Evolutionary conservation across 2,888 invertebrate species (phyloP).

Genomic region (Pogonocherus hispidulus): DNA sequence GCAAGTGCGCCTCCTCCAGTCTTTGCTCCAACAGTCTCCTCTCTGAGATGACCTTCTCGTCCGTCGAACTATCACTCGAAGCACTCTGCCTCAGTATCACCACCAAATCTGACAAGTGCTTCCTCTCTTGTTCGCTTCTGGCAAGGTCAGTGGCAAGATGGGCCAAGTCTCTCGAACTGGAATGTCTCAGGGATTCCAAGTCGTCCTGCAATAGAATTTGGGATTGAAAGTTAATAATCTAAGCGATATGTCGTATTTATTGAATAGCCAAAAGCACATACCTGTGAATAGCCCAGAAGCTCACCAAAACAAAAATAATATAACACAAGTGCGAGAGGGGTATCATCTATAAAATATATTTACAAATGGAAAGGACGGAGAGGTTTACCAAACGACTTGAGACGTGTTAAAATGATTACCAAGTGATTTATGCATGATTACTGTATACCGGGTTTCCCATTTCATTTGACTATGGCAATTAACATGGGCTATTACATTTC

Average conservation of each 20-base stretch:
- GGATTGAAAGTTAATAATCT: slow-evolving; percentile 9
- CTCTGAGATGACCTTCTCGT: slow-evolving; percentile 73
- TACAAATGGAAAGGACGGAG: no score
- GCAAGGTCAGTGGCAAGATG: slow-evolving; percentile 79
- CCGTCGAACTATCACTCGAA: slow-evolving; percentile 69
- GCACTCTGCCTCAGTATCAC: slow-evolving; percentile 72
- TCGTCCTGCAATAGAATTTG: slow-evolving; percentile 76
- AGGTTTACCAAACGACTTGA: no score
- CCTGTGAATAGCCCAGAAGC: slow-evolving; percentile 65
- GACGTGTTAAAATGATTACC: no score
- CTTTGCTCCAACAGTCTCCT: slow-evolving; percentile 80
- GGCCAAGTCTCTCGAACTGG: slow-evolving; percentile 80
- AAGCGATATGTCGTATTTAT: neutral
- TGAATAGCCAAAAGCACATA: slow-evolving; percentile 64
- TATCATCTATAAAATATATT: no score
- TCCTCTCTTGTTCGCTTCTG: slow-evolving; percentile 82
- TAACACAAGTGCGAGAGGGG: slow-evolving; percentile 43
- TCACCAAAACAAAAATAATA: slow-evolving; percentile 56
- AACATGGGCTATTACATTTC: no score
- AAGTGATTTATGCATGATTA: no score
- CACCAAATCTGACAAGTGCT: slow-evolving; percentile 77
- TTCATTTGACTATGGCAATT: no score
- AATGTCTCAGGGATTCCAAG: slow-evolving; percentile 81
- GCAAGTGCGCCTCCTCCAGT: slow-evolving; percentile 87
- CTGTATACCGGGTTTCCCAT: no score